Evolutionary conservation across 2,888 invertebrate species (phyloP), one percentile per base, ranked within the genome.

Genomic region (Drosophila lacicola): DNA sequence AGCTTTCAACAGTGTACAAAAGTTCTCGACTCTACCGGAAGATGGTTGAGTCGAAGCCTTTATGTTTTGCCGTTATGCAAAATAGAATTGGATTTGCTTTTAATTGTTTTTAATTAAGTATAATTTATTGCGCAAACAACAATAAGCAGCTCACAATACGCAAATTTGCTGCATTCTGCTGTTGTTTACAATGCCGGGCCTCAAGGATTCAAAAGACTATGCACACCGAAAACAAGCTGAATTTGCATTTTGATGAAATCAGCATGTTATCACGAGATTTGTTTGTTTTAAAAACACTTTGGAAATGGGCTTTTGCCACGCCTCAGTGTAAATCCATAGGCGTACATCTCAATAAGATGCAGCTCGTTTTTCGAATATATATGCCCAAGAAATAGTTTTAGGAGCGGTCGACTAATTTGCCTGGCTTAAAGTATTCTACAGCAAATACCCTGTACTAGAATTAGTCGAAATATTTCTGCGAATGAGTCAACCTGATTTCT

Each of bases 91-190:
- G 74, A 90, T 90, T 90, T 84, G 82, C 86, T 90, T 89, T 85
- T 88, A 90, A 90, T 89, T 90, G 89, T 90, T 90, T 89, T 90
- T 90, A 89, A 89, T 89, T 89, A 90, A 82, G 82, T 77, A 75
- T 74, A 86, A 90, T 89, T 90, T 89, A 88, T 90, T 74, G 78
- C 69, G 66, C 74, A 89, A 90, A 86, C 74, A 81, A 63, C 64
- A 63, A 51, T 72, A 80, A 78, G 79, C 70, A 75, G 70, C 70
- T 61, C 79, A 70, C 79, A 69, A 54, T 54, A 41, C 74, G 19
- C 42, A 60, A 55, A 50, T 45, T 54, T 54, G 17, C 44, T 19
- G 34, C 49, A 17, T 36, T 17, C 49, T 21, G 19, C 54, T 29
- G n/a, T 70, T 42, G 44, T 37, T 34, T 41, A 57, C 53, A 41